Conservation (phyloP, 2,888 invertebrate species). For the Protophormia terraenovae region DNA sequence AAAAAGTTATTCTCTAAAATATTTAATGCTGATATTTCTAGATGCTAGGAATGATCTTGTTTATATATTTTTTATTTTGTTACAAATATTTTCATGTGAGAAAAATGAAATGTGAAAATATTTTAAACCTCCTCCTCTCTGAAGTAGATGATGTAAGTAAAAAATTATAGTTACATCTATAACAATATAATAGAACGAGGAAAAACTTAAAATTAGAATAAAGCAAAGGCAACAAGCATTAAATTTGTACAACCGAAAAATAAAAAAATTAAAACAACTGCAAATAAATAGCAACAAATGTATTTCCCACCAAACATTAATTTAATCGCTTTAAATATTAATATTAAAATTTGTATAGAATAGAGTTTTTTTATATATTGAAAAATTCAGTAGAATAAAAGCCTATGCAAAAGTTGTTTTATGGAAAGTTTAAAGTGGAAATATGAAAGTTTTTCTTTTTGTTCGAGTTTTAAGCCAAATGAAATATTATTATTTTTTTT, state of each 20-base stretch:
- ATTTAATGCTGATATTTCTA: too few relatives aligned
- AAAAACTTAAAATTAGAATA: not conserved
- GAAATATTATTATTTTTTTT: too few relatives aligned
- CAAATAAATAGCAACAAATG: not conserved
- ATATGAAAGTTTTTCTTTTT: too few relatives aligned
- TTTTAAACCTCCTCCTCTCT: not conserved
- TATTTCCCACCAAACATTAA: not conserved
- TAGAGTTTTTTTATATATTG: too few relatives aligned
- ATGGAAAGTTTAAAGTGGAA: too few relatives aligned
- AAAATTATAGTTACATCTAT: slow-evolving; percentile 4
- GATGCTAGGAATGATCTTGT: too few relatives aligned
- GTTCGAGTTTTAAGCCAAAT: too few relatives aligned
- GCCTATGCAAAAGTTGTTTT: too few relatives aligned
- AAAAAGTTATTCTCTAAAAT: too few relatives aligned
- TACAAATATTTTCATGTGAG: not conserved
- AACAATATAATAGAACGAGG: not conserved
- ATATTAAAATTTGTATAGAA: too few relatives aligned
- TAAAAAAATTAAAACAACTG: too few relatives aligned
- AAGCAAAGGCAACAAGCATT: slow-evolving; percentile 16
- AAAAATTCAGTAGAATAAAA: too few relatives aligned
- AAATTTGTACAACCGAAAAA: slow-evolving; percentile 20
- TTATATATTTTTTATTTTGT: not conserved
- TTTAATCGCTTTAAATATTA: not conserved
- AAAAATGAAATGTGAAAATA: not conserved
- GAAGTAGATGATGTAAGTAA: not conserved